These are phyloP conservation scores for Lycocerus yunnanus DNA, from an alignment of 2,888 invertebrate genomes.

Conservation along the genomic window DNA sequence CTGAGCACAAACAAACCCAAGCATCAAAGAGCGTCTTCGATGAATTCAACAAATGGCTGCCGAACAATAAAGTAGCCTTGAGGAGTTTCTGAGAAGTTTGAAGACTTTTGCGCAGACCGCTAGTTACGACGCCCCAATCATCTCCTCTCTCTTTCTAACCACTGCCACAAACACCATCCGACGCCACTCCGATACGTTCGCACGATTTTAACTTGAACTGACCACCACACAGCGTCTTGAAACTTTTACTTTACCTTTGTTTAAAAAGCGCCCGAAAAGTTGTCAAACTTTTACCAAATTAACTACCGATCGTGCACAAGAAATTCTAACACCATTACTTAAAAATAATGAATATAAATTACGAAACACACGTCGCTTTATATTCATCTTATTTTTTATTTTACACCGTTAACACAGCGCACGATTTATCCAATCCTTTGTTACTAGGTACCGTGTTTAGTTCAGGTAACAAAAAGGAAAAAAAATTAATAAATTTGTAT, in stretches of 20 bases:
- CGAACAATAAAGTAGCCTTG: conserved; percentile 54
- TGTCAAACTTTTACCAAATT: not conserved
- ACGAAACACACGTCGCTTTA: not conserved
- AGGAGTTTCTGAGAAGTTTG: conserved; percentile 54
- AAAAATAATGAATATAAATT: not conserved
- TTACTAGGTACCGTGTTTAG: not conserved
- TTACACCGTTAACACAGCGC: not conserved
- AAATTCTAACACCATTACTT: not conserved
- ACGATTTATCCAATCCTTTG: not conserved
- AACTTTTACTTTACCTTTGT: conserved; percentile 17
- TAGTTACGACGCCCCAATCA: conserved; percentile 12
- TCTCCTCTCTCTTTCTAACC: conserved; percentile 35
- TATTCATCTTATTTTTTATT: not conserved
- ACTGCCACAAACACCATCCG: not conserved
- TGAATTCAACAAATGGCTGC: conserved; percentile 54
- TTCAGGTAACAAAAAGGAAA: not conserved
- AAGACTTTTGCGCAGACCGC: conserved; percentile 48
- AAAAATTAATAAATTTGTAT: not conserved
- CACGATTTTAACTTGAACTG: conserved; percentile 11
- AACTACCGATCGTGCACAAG: not conserved
- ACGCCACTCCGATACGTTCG: not conserved
- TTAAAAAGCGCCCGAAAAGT: conserved; percentile 5
- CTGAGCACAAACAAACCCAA: conserved; percentile 38
- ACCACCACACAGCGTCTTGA: conserved; percentile 19
- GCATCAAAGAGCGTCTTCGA: conserved; percentile 52